Conservation (phyloP, 2,113 vertebrate species). For the Lophotis ruficrista region DNA sequence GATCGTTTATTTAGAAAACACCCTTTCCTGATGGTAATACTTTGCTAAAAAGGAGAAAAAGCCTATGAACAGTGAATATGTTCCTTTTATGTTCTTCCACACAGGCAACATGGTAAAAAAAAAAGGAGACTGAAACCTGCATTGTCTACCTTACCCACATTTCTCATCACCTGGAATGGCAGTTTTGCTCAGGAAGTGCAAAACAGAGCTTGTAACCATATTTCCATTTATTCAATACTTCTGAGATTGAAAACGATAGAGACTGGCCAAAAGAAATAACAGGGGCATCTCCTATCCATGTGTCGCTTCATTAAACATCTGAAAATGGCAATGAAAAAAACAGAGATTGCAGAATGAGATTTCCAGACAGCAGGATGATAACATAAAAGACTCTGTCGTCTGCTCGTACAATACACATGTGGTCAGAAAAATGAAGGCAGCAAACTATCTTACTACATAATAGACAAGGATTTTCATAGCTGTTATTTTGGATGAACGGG, state of each 20-base stretch:
- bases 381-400: conserved; percentile 25
- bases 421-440: conserved; percentile 44
- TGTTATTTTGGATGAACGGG: background rate
- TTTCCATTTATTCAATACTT: conserved; percentile 28
- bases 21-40: background rate
- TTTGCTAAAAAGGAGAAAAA: background rate
- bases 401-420: background rate
- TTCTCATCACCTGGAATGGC: background rate
- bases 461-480: background rate
- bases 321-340: conserved; percentile 44
- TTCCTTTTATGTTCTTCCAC: background rate
- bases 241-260: background rate
- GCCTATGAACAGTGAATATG: background rate
- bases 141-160: background rate
- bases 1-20: background rate
- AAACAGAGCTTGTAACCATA: background rate
- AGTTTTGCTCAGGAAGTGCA: background rate
- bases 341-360: conserved; percentile 37
- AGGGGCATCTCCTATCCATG: background rate
- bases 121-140: background rate
- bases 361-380: conserved; percentile 25
- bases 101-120: background rate
- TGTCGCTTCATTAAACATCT: conserved; percentile 52
- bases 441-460: background rate
- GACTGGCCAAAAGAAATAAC: conserved; percentile 4